These are phyloP conservation scores for Ciconia boyciana DNA, from an alignment of 2,113 vertebrate species.

Conservation along the genomic window DNA sequence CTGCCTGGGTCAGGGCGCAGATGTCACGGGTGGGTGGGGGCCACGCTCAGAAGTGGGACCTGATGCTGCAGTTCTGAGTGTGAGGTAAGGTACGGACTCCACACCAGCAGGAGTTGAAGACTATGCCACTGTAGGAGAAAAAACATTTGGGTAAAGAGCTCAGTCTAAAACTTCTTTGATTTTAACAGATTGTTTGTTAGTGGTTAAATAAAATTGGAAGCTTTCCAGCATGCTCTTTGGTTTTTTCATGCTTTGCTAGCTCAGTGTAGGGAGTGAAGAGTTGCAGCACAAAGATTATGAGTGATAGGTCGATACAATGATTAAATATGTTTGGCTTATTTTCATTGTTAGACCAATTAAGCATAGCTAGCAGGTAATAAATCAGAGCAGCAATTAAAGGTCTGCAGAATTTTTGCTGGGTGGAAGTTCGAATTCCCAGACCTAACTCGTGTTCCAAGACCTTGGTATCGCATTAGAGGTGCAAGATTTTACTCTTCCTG, in stretches of 20 bases:
- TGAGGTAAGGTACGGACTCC: background rate
- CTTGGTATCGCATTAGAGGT: background rate
- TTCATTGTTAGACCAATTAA: background rate
- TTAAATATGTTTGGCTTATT: background rate
- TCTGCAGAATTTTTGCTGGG: background rate
- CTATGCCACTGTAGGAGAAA: background rate
- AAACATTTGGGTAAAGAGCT: background rate
- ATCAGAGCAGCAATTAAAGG: conserved; percentile 1
- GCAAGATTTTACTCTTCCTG: background rate
- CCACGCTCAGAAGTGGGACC: background rate
- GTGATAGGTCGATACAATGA: background rate
- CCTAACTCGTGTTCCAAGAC: background rate
- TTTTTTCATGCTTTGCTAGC: background rate
- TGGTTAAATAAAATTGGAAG: background rate
- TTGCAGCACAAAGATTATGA: background rate
- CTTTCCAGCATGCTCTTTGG: background rate
- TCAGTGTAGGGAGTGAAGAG: background rate
- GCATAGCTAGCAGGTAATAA: background rate
- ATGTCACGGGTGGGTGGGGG: background rate
- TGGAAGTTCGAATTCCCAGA: background rate
- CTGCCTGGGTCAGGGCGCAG: background rate
- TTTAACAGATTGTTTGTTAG: background rate
- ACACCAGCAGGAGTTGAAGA: background rate
- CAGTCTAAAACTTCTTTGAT: background rate
- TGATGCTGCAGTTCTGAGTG: background rate